phyloP scores from a whole-genome alignment of 2,888 invertebrate genomes.

The Microchrysa polita region DNA sequence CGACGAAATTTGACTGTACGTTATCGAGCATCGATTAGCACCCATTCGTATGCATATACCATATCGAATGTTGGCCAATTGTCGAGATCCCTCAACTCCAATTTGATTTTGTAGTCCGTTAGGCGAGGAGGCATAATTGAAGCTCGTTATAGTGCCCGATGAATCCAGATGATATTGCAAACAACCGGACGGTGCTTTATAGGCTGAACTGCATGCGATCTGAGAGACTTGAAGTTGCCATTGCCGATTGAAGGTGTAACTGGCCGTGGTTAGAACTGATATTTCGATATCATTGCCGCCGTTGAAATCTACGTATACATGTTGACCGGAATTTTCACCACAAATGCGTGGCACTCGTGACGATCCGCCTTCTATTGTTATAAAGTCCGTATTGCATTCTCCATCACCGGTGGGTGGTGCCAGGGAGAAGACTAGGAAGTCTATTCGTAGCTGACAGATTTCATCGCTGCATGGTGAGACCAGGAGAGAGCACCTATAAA shows the following conservation, averaged over 20 bases:
- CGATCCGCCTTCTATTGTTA: slow-evolving; percentile 76
- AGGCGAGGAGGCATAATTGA: slow-evolving; percentile 77
- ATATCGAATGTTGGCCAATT: slow-evolving; percentile 77
- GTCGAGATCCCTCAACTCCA: slow-evolving; percentile 72
- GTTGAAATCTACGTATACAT: slow-evolving; percentile 79
- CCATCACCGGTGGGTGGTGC: slow-evolving; percentile 81
- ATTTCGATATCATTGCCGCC: slow-evolving; percentile 74
- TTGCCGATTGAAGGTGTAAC: slow-evolving; percentile 71
- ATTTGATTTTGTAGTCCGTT: slow-evolving; percentile 69
- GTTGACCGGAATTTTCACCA: slow-evolving; percentile 83
- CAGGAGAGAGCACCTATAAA: slow-evolving; percentile 72
- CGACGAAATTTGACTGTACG: slow-evolving; percentile 69
- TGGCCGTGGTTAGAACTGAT: slow-evolving; percentile 71
- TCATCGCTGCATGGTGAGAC: slow-evolving; percentile 73
- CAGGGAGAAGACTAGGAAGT: slow-evolving; percentile 77
- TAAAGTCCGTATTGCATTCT: slow-evolving; percentile 74
- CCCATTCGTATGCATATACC: slow-evolving; percentile 81
- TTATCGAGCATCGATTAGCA: slow-evolving; percentile 77
- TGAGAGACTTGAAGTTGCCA: slow-evolving; percentile 82
- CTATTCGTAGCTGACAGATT: slow-evolving; percentile 74
- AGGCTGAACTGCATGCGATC: slow-evolving; percentile 76
- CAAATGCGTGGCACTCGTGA: slow-evolving; percentile 77
- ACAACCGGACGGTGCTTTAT: slow-evolving; percentile 80
- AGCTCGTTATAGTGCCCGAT: slow-evolving; percentile 75
- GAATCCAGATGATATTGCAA: slow-evolving; percentile 76